Evolutionary conservation across 2,888 invertebrate species (phyloP).

Genomic region (Carpatolechia fugitivella): DNA sequence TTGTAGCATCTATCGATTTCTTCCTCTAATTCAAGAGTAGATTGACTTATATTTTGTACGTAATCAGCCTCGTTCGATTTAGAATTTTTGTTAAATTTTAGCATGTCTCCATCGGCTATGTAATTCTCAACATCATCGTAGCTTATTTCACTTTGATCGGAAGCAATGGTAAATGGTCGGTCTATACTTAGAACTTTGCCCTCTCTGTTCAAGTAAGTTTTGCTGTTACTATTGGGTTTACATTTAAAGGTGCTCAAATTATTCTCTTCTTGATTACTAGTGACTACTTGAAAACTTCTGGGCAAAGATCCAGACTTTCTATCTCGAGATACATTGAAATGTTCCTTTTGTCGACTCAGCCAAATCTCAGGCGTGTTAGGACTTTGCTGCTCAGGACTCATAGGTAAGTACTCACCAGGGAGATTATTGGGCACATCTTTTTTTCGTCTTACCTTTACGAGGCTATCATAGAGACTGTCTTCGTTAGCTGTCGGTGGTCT

Average conservation of each 20-base stretch:
- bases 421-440: constrained; percentile 50
- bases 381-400: constrained; percentile 66
- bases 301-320: constrained; percentile 89
- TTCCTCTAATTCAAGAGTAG: constrained; percentile 71
- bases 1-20: constrained; percentile 75
- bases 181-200: constrained; percentile 81
- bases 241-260: constrained; percentile 63
- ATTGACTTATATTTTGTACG: constrained; percentile 65
- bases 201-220: constrained; percentile 78
- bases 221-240: constrained; percentile 66
- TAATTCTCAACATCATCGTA: constrained; percentile 83
- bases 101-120: constrained; percentile 65
- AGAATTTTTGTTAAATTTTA: constrained; percentile 63
- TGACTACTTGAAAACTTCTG: constrained; percentile 85
- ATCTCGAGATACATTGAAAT: constrained; percentile 81
- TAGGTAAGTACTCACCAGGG: constrained; percentile 62
- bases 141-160: constrained; percentile 84
- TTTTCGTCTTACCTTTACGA: constrained; percentile 61
- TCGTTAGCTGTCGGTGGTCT: constrained; percentile 43
- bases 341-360: constrained; percentile 84
- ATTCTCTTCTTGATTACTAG: constrained; percentile 73
- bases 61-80: constrained; percentile 55
- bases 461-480: constrained; percentile 62
- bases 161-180: constrained; percentile 85
- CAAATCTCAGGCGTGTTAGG: constrained; percentile 85